Base-by-base conservation (phyloP, 2,888 invertebrate species). In the Ctena decussata region DNA sequence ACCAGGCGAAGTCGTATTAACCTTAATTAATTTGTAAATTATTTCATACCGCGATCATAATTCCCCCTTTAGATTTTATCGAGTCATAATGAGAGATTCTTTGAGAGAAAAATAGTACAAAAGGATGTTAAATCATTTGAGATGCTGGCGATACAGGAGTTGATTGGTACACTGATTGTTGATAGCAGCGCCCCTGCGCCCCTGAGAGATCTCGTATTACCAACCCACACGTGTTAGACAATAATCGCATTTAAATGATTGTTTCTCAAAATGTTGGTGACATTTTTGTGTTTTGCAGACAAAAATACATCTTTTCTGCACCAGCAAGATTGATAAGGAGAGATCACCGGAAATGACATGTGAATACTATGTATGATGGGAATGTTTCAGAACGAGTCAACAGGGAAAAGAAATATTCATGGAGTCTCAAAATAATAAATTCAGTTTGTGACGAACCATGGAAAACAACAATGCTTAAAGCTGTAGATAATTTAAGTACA, bases 21-120 rank as follows among this genome's bases (percentile, higher is more conserved):
- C 72, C 72, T 44, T 73, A 75, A 82, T 85, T 79, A 85, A 60
- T 57, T 71, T 60, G 46, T 44, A 37, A 81, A 78, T 65, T 41
- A 71, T 57, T 79, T 82, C 78, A 49, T 49, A 76, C 71, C 15
- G 21, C 49, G 82, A 76, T 53, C 75, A 82, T 72, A 76, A 76
- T 79, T 78, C 73, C 75, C 76, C 35, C 27, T 72, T 37, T 72
- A 76, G 79, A 79, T 72, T 72, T 75, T 75, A 65, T 65, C 65
- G 35, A 32, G 35, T 21, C 65, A 65, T 65, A 65, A 65, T 65
- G 65, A 65, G 65, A 18, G 30, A 65, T 65, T 65, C 65, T 65
- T 32, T 35, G 65, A 11, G 15, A 65, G 35, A 12, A 65, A 65
- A 65, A 65, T 32, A 35, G 65, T 65, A 35, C 65, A 65, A 65